Evolutionary conservation across 2,888 invertebrate genomes (phyloP), one percentile per base, ranked within the genome.

Genomic region (Linhomoeus sp.): DNA sequence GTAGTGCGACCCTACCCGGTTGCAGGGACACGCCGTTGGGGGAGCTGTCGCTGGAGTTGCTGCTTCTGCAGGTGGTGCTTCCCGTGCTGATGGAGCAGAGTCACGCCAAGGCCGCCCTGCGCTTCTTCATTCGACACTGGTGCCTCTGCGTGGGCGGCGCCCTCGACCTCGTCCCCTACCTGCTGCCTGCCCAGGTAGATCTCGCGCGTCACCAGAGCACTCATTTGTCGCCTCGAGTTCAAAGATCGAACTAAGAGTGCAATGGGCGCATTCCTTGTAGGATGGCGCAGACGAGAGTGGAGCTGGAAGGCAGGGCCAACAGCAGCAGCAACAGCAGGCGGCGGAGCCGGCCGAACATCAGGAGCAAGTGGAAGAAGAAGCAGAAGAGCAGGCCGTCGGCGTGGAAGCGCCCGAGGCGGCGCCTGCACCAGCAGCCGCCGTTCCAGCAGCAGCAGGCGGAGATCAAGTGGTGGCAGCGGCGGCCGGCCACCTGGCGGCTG

Each of bases 51-150:
- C 69, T 97, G 61, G 94, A 97, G 64, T 69, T 97, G 46, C 59
- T 71, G 19, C 70, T 94, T 36, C 69, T 90, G 19, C 70, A 90
- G 41, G 84, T 94, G 35, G 85, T 97, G 45, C 73, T 97, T 46
- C 97, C 94, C 0, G 90, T 92, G 0, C 72, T 97, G 38, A 71
- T 97, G 49, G 94, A 97, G 63, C 92, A 97, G 68, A 84, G 86
- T 0, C 90, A 94, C 66, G 90, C 90, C 0, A 75, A 90, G 9
- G 80, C 80, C 12, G 90, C 92, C 86, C 70, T 94, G 51, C 90
- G 92, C 66, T 43, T 45, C 3, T 70, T 83, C 14, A 77, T 94
- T 1, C 75, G 81, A 12, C 74, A 77, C 47, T 88, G 88, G 88
- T 88, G 87, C 65, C 73, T 75, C 24, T 75, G 20, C 9, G 55